Percentiles rank a stretch among this genome's conserved stretches.
Evolutionary conservation across 1,140 invertebrate genomes (phyloP).

Genomic region (Olivierus martensii): DNA sequence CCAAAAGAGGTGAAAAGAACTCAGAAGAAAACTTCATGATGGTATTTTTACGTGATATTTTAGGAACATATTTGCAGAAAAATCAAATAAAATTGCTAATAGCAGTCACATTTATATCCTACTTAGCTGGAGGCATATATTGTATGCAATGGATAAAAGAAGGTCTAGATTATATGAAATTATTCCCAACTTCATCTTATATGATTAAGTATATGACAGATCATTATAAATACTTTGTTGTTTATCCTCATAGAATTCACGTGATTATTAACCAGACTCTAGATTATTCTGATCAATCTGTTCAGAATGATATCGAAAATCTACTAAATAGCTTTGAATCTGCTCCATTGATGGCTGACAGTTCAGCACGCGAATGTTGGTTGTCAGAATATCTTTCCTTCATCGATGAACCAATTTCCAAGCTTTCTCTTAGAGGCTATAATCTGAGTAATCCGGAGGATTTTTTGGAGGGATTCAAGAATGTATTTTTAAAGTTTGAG

Average conservation of each 20-base stretch:
- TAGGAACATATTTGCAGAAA: conserved; percentile 58
- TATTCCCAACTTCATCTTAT: conserved; percentile 73
- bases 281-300: conserved; percentile 62
- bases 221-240: conserved; percentile 72
- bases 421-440: conserved; percentile 41
- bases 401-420: conserved; percentile 52
- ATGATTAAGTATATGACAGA: conserved; percentile 74
- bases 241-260: conserved; percentile 77
- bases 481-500: conserved; percentile 29
- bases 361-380: conserved; percentile 80
- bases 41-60: conserved; percentile 73
- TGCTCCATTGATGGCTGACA: conserved; percentile 52
- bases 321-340: conserved; percentile 63
- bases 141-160: conserved; percentile 74
- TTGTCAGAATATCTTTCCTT: conserved; percentile 66
- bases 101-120: conserved; percentile 59
- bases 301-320: conserved; percentile 41
- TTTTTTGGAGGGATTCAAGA: conserved; percentile 59
- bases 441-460: conserved; percentile 52
- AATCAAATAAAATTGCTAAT: conserved; percentile 54
- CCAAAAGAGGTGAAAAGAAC: too few relatives aligned
- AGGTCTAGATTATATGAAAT: conserved; percentile 65
- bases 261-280: conserved; percentile 67
- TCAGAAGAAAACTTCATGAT: conserved; percentile 59
- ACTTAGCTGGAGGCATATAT: conserved; percentile 68